Evolutionary conservation across 2,888 invertebrate species (phyloP).

Genomic region (Zaprionus lineosus): DNA sequence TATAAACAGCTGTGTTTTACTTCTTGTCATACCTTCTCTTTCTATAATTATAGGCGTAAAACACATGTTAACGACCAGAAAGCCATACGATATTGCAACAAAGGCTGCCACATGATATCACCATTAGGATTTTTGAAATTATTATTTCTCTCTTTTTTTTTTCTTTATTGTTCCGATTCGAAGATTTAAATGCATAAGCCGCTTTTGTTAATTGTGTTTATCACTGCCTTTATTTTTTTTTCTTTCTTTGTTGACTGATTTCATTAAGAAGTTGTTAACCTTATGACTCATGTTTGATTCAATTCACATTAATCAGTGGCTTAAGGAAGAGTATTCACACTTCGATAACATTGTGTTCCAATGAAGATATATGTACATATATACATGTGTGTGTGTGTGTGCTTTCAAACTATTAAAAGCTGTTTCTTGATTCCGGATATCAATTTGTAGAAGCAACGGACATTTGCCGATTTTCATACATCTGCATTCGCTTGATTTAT

Average conservation of each 20-base stretch:
- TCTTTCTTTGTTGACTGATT: neutral
- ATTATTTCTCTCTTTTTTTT: too few species aligned
- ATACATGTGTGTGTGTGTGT: too few species aligned
- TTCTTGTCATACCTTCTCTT: too few species aligned
- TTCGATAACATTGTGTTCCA: slow-evolving; percentile 22
- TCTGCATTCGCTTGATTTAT: neutral
- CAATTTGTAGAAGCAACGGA: slow-evolving; percentile 14
- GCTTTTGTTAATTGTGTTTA: too few species aligned
- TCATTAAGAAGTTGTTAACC: neutral
- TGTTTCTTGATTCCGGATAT: slow-evolving; percentile 33
- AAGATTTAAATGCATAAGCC: too few species aligned
- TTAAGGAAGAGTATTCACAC: slow-evolving; percentile 33
- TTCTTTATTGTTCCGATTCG: too few species aligned
- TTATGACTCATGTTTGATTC: slow-evolving; percentile 12
- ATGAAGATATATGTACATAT: slow-evolving; percentile 9
- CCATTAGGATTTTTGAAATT: too few species aligned
- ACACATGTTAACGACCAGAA: neutral
- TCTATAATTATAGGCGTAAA: too few species aligned
- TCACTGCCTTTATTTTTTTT: neutral
- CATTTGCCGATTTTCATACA: neutral
- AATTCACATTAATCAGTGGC: slow-evolving; percentile 2
- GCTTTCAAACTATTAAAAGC: slow-evolving; percentile 28
- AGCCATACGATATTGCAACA: neutral
- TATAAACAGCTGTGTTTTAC: too few species aligned
- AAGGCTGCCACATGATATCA: too few species aligned